Evolutionary conservation across 1,140 invertebrate species (phyloP).

Genomic region (Drosophila fuyamai): DNA sequence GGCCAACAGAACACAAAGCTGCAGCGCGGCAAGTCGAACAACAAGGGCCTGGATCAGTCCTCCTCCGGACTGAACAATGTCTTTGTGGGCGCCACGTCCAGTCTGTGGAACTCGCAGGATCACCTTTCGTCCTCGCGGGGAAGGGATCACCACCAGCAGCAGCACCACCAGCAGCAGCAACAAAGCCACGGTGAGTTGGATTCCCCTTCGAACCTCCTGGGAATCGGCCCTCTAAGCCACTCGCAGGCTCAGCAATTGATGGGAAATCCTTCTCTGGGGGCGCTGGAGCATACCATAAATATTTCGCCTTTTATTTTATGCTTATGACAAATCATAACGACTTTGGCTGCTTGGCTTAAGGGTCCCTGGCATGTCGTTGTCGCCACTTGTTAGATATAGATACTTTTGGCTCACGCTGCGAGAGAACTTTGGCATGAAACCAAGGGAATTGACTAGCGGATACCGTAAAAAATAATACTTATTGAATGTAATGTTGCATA

Average conservation of each 20-base stretch:
- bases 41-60: slow-evolving; percentile 52
- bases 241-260: slow-evolving; percentile 16
- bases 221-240: slow-evolving; percentile 22
- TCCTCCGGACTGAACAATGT: slow-evolving; percentile 69
- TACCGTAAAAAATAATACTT: slow-evolving; percentile 9
- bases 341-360: slow-evolving; percentile 76
- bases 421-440: slow-evolving; percentile 6
- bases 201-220: slow-evolving; percentile 2
- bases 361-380: slow-evolving; percentile 70
- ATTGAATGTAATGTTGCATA: not conserved
- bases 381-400: slow-evolving; percentile 79
- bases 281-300: slow-evolving; percentile 72
- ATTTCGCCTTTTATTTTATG: slow-evolving; percentile 84
- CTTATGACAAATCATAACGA: slow-evolving; percentile 84
- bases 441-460: not conserved
- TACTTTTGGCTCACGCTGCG: slow-evolving; percentile 60
- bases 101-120: slow-evolving; percentile 79
- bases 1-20: slow-evolving; percentile 61
- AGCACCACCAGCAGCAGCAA: slow-evolving; percentile 54
- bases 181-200: slow-evolving; percentile 66
- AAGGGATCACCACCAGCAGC: slow-evolving; percentile 71
- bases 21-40: slow-evolving; percentile 67
- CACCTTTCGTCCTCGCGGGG: slow-evolving; percentile 55
- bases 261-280: slow-evolving; percentile 29
- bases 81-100: slow-evolving; percentile 75